A percentile compares a stretch with the other conserved stretches of the same genome.
These are phyloP conservation scores for Gallinago jamesoni DNA, from an alignment of 2,113 vertebrate genomes.

Conservation along the genomic window DNA sequence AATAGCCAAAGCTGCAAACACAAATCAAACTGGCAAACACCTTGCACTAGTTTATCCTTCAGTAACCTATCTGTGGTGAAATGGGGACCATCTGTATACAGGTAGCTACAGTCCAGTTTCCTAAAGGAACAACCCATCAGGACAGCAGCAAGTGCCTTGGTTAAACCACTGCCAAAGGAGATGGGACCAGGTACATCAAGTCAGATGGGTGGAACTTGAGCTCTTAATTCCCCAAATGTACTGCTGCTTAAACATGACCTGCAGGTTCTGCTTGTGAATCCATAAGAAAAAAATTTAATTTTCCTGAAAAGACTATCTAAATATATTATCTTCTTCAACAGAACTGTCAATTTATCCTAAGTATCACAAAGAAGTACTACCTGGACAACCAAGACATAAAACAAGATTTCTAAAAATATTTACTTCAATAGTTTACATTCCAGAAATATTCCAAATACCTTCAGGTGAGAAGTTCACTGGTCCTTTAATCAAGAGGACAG, in stretches of 20 bases:
- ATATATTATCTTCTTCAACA: neutral
- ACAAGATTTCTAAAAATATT: neutral
- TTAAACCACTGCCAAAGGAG: neutral
- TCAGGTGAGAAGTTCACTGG: neutral
- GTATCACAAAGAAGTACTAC: neutral
- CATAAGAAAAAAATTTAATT: neutral
- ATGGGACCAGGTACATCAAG: neutral
- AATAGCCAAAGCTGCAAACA: neutral
- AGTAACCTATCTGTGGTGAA: rapidly evolving
- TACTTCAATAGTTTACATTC: neutral
- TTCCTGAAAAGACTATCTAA: neutral
- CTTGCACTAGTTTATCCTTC: neutral
- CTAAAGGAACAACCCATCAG: neutral
- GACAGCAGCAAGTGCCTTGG: neutral
- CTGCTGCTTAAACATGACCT: neutral
- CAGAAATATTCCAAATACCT: neutral
- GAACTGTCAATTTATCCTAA: neutral
- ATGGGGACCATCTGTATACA: too few species aligned
- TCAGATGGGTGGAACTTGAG: rapidly evolving
- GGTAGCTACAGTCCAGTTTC: neutral
- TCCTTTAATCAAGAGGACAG: neutral
- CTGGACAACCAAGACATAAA: neutral
- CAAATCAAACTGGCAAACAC: too few species aligned
- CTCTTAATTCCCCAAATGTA: neutral
- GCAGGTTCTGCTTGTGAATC: neutral